phyloP scores from a whole-genome alignment of 2,113 vertebrate genomes.

The Podarcis raffonei region DNA sequence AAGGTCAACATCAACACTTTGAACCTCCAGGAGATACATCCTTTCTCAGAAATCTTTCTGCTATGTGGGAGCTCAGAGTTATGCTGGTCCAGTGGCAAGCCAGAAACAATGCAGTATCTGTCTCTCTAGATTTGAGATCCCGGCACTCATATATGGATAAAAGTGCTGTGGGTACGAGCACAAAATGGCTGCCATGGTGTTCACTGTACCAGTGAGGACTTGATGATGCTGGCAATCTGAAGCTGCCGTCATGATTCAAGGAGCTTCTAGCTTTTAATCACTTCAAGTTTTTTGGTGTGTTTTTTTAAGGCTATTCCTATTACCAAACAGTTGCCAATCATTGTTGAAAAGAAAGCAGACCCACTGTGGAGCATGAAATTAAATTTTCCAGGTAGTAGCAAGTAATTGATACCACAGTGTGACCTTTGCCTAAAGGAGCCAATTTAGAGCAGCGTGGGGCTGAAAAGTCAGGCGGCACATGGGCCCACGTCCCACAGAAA shows the following conservation, averaged over 20 bases:
- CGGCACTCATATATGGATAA: too few species aligned
- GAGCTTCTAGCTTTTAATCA: constrained; percentile 56
- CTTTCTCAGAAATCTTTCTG: neutral
- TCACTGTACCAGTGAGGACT: too few species aligned
- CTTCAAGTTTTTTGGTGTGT: neutral
- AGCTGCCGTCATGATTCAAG: constrained; percentile 47
- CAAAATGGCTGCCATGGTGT: too few species aligned
- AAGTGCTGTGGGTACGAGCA: too few species aligned
- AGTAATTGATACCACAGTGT: constrained; percentile 74
- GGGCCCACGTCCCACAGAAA: constrained; percentile 37
- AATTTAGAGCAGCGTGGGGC: constrained; percentile 46
- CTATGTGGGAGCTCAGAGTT: neutral
- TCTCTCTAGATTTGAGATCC: too few species aligned
- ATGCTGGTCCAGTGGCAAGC: neutral
- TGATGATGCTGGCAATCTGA: neutral
- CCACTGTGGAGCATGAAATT: constrained; percentile 76
- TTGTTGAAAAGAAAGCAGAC: constrained; percentile 69
- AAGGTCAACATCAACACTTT: too few species aligned
- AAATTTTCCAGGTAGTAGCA: constrained; percentile 77
- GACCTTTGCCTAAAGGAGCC: constrained; percentile 67
- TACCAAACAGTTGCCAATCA: constrained; percentile 71
- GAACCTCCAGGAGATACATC: constrained; percentile 7
- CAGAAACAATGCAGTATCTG: constrained; percentile 24
- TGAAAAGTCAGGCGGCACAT: neutral
- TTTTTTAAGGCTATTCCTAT: constrained; percentile 61